Evolutionary conservation across 2,113 vertebrate species (phyloP).

Genomic region (Callithrix jacchus): DNA sequence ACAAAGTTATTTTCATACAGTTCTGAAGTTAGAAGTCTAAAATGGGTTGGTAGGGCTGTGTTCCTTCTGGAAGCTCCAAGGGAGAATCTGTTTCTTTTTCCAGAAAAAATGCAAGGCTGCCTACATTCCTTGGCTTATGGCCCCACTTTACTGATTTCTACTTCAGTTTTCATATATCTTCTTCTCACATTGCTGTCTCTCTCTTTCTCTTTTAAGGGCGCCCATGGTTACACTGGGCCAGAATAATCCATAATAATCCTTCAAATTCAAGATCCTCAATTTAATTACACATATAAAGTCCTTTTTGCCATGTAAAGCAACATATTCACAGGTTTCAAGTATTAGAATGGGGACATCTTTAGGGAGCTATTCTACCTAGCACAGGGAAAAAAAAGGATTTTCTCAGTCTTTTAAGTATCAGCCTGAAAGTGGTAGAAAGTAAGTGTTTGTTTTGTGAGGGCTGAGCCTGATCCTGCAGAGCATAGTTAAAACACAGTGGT

Average conservation of each 20-base stretch:
- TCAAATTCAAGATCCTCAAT: background rate
- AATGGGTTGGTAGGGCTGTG: background rate
- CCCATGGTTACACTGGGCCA: background rate
- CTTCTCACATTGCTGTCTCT: background rate
- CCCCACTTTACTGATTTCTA: background rate
- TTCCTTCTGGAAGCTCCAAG: background rate
- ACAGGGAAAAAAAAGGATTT: background rate
- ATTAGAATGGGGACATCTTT: background rate
- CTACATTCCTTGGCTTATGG: background rate
- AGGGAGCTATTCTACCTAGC: background rate
- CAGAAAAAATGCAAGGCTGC: background rate
- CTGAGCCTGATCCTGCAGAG: background rate
- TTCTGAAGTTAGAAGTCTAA: background rate
- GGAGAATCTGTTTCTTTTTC: background rate
- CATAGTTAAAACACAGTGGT: background rate
- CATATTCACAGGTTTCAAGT: background rate
- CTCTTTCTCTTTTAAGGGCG: background rate
- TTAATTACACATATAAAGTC: background rate
- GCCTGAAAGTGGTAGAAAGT: background rate
- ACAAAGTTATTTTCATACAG: background rate
- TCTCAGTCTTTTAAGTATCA: background rate
- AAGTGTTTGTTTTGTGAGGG: background rate
- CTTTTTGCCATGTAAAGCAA: background rate
- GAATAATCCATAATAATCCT: background rate
- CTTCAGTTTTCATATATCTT: background rate